phyloP scores from a whole-genome alignment of 2,113 vertebrate species.

The human (Homo sapiens) region GRCh38 chr13:104447001-104447500 shows the following conservation, averaged over 20 bases:
- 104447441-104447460: not conserved
- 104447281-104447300: rapidly evolving
- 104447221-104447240: not conserved
- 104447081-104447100: not conserved
- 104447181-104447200: no score
- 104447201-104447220: no score
- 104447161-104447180: no score
- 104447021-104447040: not conserved
- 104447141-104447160: not conserved
- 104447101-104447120: not conserved
- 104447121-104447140: not conserved
- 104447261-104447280: not conserved
- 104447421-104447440: not conserved
- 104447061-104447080: no score
- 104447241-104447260: not conserved
- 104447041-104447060: not conserved
- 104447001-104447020: not conserved
- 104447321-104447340: not conserved
- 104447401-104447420: not conserved
- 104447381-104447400: rapidly evolving
- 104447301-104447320: not conserved
- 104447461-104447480: not conserved
- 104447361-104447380: rapidly evolving
- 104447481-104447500: not conserved
- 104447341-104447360: rapidly evolving